Evolutionary conservation across 2,888 invertebrate genomes (phyloP).

Genomic region (Apamea anceps): DNA sequence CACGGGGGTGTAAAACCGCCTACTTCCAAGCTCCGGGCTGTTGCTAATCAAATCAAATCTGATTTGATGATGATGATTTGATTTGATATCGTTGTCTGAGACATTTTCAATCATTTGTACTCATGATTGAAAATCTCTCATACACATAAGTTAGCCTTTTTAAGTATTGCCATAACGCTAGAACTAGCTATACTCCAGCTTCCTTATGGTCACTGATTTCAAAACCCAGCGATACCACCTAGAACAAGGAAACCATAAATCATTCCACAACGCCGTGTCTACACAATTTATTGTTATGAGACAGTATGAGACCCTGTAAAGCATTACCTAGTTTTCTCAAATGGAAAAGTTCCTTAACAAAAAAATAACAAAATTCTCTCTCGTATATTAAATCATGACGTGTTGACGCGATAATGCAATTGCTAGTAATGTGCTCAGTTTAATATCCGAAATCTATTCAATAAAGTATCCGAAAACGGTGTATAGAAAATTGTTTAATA

Average conservation of each 20-base stretch:
- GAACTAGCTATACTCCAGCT: background rate
- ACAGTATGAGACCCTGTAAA: constrained; percentile 6
- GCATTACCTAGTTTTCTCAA: constrained; percentile 12
- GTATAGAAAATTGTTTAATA: constrained; percentile 38
- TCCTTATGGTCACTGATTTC: background rate
- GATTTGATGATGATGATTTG: too few species aligned
- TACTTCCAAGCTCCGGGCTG: background rate
- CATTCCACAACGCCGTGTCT: constrained; percentile 9
- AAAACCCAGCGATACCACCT: constrained; percentile 11
- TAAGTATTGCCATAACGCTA: background rate
- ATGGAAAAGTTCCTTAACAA: background rate
- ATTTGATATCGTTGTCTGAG: background rate
- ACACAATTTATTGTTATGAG: constrained; percentile 33
- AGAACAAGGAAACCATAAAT: constrained; percentile 30
- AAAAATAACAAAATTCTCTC: constrained; percentile 8
- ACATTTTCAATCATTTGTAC: background rate
- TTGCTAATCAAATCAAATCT: background rate
- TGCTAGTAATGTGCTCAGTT: constrained; percentile 41
- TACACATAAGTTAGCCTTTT: background rate
- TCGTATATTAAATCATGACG: constrained; percentile 30
- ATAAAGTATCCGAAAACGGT: constrained; percentile 32
- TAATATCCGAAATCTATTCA: constrained; percentile 51
- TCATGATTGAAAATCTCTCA: background rate
- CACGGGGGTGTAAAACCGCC: background rate
- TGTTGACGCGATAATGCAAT: constrained; percentile 38